Evolutionary conservation across 2,797 vertebrate genomes (phyloP).

Genomic region (Smutsia temminckii): DNA sequence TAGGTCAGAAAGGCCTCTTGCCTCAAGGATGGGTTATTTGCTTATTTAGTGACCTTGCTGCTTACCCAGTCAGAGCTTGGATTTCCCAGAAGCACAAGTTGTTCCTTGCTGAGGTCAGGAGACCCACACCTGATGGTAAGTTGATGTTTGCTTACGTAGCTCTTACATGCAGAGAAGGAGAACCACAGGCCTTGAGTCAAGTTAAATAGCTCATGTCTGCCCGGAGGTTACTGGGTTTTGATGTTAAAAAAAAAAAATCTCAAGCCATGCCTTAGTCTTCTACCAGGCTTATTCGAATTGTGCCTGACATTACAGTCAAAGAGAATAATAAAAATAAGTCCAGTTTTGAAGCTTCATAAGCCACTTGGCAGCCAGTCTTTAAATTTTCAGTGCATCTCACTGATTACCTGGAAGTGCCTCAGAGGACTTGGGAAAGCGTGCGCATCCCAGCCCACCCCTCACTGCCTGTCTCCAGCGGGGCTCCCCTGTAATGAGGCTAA

Average conservation of each 20-base stretch:
- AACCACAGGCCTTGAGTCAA: slow-evolving; percentile 69
- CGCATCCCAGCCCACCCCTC: rapidly evolving
- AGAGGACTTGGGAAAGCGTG: neutral
- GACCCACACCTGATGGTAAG: slow-evolving; percentile 3
- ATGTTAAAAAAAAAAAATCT: slow-evolving; percentile 69
- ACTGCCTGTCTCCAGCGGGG: too few species aligned
- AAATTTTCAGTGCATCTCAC: slow-evolving; percentile 77
- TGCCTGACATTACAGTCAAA: slow-evolving; percentile 69
- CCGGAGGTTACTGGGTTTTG: neutral
- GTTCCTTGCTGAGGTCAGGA: neutral
- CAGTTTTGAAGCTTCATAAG: slow-evolving; percentile 71
- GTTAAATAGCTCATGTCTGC: slow-evolving; percentile 65
- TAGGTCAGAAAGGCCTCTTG: neutral
- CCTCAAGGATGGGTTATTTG: neutral
- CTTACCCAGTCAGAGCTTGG: neutral
- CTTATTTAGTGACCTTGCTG: neutral
- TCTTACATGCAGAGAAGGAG: slow-evolving; percentile 69
- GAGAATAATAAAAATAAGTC: slow-evolving; percentile 69
- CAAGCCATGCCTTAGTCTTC: neutral
- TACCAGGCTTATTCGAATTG: slow-evolving; percentile 75
- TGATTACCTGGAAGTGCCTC: slow-evolving; percentile 70
- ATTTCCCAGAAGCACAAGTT: slow-evolving; percentile 3
- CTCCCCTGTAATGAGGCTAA: neutral
- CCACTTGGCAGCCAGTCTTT: slow-evolving; percentile 70
- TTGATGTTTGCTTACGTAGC: slow-evolving; percentile 42